Evolutionary conservation across 1,140 invertebrate genomes (phyloP).

Genomic region (Papilio aristodemus): DNA sequence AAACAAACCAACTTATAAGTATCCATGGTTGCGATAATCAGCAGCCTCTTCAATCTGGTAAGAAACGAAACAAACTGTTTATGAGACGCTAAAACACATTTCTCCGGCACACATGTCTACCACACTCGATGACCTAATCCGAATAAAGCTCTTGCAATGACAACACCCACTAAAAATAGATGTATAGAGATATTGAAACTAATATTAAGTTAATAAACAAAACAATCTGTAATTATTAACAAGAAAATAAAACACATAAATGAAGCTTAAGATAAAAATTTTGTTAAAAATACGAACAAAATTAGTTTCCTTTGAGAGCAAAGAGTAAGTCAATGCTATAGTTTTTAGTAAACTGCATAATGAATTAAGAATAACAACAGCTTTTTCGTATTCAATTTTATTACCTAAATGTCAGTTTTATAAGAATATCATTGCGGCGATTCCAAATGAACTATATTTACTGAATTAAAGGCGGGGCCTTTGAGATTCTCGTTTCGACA

Average conservation of each 20-base stretch:
- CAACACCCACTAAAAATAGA: constrained; percentile 80
- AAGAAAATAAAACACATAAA: background rate
- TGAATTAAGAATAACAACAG: background rate
- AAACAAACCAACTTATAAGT: constrained; percentile 65
- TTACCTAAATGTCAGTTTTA: constrained; percentile 65
- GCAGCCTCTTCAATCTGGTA: constrained; percentile 66
- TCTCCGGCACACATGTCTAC: constrained; percentile 74
- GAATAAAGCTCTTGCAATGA: constrained; percentile 73
- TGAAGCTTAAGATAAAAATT: background rate
- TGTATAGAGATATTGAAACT: constrained; percentile 47
- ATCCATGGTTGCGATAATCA: constrained; percentile 67
- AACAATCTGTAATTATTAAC: constrained; percentile 18
- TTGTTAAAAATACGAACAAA: constrained; percentile 22
- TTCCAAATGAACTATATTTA: constrained; percentile 68
- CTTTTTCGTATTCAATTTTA: constrained; percentile 32
- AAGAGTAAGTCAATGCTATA: constrained; percentile 1
- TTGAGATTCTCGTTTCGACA: constrained; percentile 64
- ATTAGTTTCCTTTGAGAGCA: constrained; percentile 20
- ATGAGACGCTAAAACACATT: constrained; percentile 64
- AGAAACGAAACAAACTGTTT: constrained; percentile 70
- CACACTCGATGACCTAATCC: constrained; percentile 78
- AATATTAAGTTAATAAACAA: background rate
- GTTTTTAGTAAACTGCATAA: background rate
- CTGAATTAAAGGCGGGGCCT: constrained; percentile 75
- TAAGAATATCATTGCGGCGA: constrained; percentile 70